Evolutionary conservation across 2,888 invertebrate species (phyloP), one percentile per base, ranked within the genome.

Genomic region (Mesorhabditis belari): DNA sequence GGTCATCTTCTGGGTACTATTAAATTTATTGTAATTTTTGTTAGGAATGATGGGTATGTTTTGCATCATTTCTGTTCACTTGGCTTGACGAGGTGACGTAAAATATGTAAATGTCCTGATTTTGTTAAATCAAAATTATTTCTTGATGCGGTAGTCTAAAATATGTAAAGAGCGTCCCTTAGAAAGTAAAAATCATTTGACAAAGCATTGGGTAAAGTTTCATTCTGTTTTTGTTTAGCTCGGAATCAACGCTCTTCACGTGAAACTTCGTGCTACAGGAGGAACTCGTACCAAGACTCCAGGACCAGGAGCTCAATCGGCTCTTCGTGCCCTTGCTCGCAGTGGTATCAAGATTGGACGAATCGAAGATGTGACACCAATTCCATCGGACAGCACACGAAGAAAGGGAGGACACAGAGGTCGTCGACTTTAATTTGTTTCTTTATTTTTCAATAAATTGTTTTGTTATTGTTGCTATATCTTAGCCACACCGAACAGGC

Each of bases 381-480:
- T 98, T 84, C 98, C 98, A 80, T 94, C 95, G 61, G 98, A 99
- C 85, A 90, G 92, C 68, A 98, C 96, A 60, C 89, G 98, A 83
- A 92, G 96, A 88, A 98, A 98, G 91, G 96, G 96, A 82, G 98
- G 98, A 85, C 89, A 98, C 82, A 90, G 98, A 86, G 98, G 98
- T 86, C 90, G 98, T 85, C 89, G 98, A 87, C 88, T 98, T 88
- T 98, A 94, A 80, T 61, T 67, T 69, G 69, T 71, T 71, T 55
- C 60, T 65, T 71, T 62, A 67, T 65, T 65, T 68, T 67, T 61
- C 54, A 35, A 57, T 58, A 63, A 66, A 66, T 64, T 63, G 58
- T 64, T 59, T 64, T 62, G 62, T 67, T 59, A 53, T 27, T n/a
- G n/a, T n/a, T n/a, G n/a, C n/a, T n/a, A n/a, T n/a, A n/a, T n/a